Conservation (phyloP, 2,888 invertebrate species). For the Drepanosiphum platanoidis region DNA sequence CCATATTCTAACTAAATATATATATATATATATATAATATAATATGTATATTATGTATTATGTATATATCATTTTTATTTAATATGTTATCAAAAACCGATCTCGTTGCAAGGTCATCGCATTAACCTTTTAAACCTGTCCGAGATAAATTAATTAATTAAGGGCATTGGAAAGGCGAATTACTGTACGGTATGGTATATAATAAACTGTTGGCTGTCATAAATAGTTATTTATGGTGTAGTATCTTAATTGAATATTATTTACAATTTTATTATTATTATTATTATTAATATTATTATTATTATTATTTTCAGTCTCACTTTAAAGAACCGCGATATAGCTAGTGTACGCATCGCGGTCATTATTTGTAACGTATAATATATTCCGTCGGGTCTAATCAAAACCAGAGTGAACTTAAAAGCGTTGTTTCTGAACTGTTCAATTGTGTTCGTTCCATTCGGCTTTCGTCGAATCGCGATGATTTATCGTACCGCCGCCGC, state of each 20-base stretch:
- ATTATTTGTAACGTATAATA: too few species aligned
- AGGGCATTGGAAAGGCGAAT: slow-evolving; percentile 44
- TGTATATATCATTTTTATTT: neutral
- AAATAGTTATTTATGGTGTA: slow-evolving; percentile 5
- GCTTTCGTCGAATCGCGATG: too few species aligned
- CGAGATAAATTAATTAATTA: slow-evolving; percentile 41
- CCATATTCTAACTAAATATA: neutral
- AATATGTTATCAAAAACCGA: neutral
- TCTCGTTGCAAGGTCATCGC: slow-evolving; percentile 29
- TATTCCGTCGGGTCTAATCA: neutral
- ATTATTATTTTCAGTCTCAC: too few species aligned
- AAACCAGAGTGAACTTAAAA: neutral
- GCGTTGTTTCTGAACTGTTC: too few species aligned
- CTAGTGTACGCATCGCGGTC: too few species aligned
- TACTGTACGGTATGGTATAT: neutral
- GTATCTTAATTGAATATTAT: slow-evolving; percentile 20
- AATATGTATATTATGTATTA: too few species aligned
- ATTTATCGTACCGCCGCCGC: too few species aligned
- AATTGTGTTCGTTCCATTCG: too few species aligned
- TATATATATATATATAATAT: neutral
- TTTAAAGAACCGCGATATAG: too few species aligned
- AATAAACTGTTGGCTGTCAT: slow-evolving; percentile 31
- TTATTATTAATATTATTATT: too few species aligned
- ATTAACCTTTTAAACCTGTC: slow-evolving; percentile 31
- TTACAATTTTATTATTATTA: too few species aligned